A percentile compares a stretch with the other conserved stretches of the same genome.
Evolutionary conservation across 2,113 vertebrate genomes (phyloP).

Genomic region (Centropus bengalensis): DNA sequence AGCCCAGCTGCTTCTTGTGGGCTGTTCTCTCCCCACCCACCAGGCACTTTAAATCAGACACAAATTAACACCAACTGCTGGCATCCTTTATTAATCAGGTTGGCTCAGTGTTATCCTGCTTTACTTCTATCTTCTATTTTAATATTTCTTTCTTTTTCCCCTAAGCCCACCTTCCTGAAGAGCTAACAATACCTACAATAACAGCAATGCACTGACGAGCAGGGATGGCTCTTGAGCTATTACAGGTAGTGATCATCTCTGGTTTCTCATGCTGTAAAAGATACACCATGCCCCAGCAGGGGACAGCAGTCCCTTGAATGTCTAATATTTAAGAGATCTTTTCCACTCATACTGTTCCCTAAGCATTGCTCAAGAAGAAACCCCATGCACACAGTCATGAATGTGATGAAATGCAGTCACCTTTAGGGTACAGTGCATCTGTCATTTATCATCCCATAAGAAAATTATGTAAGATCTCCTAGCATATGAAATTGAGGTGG

Average conservation of each 20-base stretch:
- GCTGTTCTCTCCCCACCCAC: constrained; percentile 72
- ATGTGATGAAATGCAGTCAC: not conserved
- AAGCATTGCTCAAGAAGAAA: not conserved
- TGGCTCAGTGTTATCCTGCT: constrained; percentile 25
- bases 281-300: not conserved
- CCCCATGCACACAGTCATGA: not conserved
- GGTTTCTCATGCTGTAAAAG: not conserved
- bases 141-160: not conserved
- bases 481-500: not conserved
- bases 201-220: not conserved
- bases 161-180: not conserved
- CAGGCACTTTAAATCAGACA: constrained; percentile 68
- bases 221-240: not conserved
- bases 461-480: not conserved
- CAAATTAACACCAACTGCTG: constrained; percentile 64
- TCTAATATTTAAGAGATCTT: not conserved
- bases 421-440: not conserved
- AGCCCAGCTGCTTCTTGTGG: constrained; percentile 73
- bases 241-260: not conserved
- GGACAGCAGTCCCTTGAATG: not conserved
- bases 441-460: not conserved
- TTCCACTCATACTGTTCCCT: not conserved
- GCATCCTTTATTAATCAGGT: constrained; percentile 44
- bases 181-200: not conserved
- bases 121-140: constrained; percentile 52